A percentile compares a stretch with the other conserved stretches of the same genome.
These are phyloP conservation scores for Colletes latitarsis DNA, from an alignment of 1,140 invertebrate species.

Conservation along the genomic window DNA sequence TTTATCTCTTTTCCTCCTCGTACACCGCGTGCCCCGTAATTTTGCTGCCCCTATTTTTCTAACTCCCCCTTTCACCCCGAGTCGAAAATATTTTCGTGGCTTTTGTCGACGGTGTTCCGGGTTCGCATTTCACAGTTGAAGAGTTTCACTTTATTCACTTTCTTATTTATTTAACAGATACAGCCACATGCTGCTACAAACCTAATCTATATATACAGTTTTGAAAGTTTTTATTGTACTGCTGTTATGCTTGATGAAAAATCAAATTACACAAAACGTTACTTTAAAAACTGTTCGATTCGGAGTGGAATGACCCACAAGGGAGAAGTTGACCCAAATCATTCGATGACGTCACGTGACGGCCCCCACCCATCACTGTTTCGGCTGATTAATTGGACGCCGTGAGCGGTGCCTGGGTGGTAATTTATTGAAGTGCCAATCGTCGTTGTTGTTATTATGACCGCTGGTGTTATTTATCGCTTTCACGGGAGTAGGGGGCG, in stretches of 20 bases:
- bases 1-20: background rate
- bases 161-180: no score
- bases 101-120: slow-evolving; percentile 1
- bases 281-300: background rate
- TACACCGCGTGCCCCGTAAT: slow-evolving; percentile 24
- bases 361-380: background rate
- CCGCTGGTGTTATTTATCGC: slow-evolving; percentile 3
- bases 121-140: no score
- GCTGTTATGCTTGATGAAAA: no score
- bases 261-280: no score
- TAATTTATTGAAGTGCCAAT: slow-evolving; percentile 23
- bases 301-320: no score
- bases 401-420: slow-evolving; percentile 10
- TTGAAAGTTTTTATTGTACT: no score
- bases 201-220: no score
- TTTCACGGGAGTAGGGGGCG: no score
- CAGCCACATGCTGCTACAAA: no score
- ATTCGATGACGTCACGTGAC: slow-evolving; percentile 10
- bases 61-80: background rate
- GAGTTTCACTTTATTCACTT: no score
- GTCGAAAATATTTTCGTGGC: background rate
- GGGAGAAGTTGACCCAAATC: slow-evolving; percentile 8
- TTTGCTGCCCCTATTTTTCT: background rate
- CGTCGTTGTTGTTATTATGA: slow-evolving; percentile 22
- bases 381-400: slow-evolving; percentile 29